Conservation (phyloP, 2,113 vertebrate species). For the Corynorhinus townsendii region DNA sequence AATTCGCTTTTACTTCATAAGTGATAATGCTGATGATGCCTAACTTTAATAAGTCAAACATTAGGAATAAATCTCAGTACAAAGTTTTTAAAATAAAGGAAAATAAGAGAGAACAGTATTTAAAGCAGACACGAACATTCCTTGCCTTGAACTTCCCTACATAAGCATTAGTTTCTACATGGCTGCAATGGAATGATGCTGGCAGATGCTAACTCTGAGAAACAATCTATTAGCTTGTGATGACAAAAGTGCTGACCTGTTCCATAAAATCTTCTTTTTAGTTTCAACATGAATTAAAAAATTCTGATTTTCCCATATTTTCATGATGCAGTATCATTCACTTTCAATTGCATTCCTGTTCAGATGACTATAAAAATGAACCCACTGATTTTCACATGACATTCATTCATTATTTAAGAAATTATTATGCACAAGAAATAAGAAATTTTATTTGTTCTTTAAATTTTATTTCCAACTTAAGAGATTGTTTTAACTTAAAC, state of each 20-base stretch:
- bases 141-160: constrained; percentile 68
- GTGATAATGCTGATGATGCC: constrained; percentile 62
- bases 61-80: constrained; percentile 72
- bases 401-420: constrained; percentile 7
- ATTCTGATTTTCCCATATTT: constrained; percentile 67
- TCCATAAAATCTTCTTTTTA: constrained; percentile 67
- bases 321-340: constrained; percentile 59
- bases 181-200: constrained; percentile 61
- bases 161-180: constrained; percentile 70
- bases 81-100: constrained; percentile 73
- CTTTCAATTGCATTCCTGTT: neutral
- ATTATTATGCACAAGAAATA: constrained; percentile 13
- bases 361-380: neutral
- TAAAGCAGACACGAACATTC: constrained; percentile 61
- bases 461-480: neutral
- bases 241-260: constrained; percentile 60
- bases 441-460: neutral
- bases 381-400: neutral
- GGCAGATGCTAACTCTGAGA: constrained; percentile 74
- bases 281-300: constrained; percentile 68
- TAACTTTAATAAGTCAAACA: constrained; percentile 73
- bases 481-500: neutral
- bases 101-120: constrained; percentile 62
- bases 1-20: constrained; percentile 46
- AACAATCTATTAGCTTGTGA: constrained; percentile 63